Base-by-base conservation (phyloP, 2,888 invertebrate species). In the Aelia acuminata region DNA sequence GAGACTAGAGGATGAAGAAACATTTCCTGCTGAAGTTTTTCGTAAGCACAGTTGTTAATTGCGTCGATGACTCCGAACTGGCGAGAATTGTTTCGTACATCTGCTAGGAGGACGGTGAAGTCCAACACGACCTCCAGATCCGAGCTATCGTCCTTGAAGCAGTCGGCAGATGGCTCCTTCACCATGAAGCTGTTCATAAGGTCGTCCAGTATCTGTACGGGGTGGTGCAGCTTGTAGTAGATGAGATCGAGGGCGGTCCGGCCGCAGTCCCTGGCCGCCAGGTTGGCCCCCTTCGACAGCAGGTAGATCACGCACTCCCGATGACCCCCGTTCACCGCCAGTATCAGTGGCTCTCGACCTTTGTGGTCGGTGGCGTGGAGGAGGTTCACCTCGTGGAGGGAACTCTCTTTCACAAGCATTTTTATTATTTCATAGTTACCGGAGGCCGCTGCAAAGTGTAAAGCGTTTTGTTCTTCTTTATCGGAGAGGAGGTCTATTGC, bases 21-120 rank as follows among this genome's bases (percentile, higher is more conserved):
- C 1, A 94, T 92, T 85, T 92, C 92, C 88, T 92, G 93, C 89
- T 94, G 93, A 0, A 93, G 92, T 87, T 93, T 92, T 91, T 93
- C 92, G 87, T 93, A 93, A 0, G 94, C 93, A 89, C 94, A 93
- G 90, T 94, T 93, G 0, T 94, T 90, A 1, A 94, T 91, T 0
- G 94, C 93, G 90, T 94, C 93, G 63, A 94, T 92, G 0, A 94
- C 94, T 90, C 93, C 93, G 93, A 94, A 94, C 90, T 94, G 94
- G 89, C 93, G 93, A 15, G 89, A 57, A 43, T 13, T 85, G 63
- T 26, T 35, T 10, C 90, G 90, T 13, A 91, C 92, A 26, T 84
- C 70, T 8, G 91, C 90, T 1, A 90, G 87, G 43, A 92, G 89
- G n/a, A 94, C 92, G 43, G 93, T 92, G 90, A 93, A 94, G 90